phyloP scores from a whole-genome alignment of 1,140 invertebrate genomes.

The Drosophila baimaii region DNA sequence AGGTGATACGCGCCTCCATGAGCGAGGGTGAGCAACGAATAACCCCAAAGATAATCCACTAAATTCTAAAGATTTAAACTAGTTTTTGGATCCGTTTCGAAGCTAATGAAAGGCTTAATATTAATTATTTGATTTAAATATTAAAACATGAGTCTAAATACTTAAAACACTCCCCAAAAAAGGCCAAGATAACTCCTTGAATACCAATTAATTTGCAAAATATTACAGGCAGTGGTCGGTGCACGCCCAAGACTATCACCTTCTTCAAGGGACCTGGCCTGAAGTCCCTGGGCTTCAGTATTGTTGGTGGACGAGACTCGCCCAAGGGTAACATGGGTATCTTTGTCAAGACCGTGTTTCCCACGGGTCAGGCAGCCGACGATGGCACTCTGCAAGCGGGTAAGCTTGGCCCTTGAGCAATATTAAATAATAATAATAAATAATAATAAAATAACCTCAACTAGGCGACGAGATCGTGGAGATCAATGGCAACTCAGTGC shows the following conservation, averaged over 20 bases:
- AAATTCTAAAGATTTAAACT: background rate
- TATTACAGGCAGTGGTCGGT: constrained; percentile 65
- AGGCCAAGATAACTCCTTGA: background rate
- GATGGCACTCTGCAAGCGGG: constrained; percentile 93
- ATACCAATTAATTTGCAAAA: background rate
- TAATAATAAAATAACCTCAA: background rate
- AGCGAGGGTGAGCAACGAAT: constrained; percentile 71
- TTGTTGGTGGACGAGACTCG: constrained; percentile 95
- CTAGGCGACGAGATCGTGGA: constrained; percentile 96
- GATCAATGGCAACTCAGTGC: constrained; percentile 92
- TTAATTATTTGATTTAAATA: background rate
- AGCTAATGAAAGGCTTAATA: background rate
- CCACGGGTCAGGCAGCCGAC: constrained; percentile 93
- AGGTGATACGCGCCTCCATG: constrained; percentile 81
- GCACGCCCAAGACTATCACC: constrained; percentile 81
- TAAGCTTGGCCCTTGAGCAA: constrained; percentile 81
- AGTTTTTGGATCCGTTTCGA: too few relatives aligned
- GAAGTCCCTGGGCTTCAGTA: constrained; percentile 95
- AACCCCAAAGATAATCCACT: constrained; percentile 31
- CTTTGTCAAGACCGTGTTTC: constrained; percentile 95
- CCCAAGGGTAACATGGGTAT: constrained; percentile 95
- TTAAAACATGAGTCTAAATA: background rate
- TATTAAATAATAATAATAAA: background rate
- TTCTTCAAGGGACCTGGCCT: constrained; percentile 93
- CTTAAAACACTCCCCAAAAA: too few relatives aligned